Percentiles rank a stretch among this genome's conserved stretches.
These are phyloP conservation scores for Drosophila neonasuta DNA, from an alignment of 2,888 invertebrate species.

Conservation along the genomic window DNA sequence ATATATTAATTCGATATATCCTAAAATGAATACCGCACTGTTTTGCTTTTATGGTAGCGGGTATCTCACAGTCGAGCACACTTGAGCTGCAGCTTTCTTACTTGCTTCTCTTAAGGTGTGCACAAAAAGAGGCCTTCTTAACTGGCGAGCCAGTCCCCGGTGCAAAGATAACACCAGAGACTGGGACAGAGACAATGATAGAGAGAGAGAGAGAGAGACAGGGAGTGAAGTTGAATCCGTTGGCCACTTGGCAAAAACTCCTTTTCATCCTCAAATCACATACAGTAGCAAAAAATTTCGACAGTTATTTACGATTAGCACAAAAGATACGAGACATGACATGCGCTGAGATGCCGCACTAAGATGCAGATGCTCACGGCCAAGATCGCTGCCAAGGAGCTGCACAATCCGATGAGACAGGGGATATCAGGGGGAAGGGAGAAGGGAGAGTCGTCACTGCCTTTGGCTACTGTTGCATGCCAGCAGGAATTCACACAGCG, in stretches of 20 bases:
- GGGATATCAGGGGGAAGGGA: not conserved
- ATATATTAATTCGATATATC: too few species aligned
- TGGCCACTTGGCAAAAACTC: slow-evolving; percentile 62
- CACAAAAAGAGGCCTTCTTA: slow-evolving; percentile 69
- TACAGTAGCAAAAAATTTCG: slow-evolving; percentile 78
- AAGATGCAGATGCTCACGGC: slow-evolving; percentile 50
- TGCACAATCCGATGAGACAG: not conserved
- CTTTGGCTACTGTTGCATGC: slow-evolving; percentile 62
- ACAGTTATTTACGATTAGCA: slow-evolving; percentile 77
- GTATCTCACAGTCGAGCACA: not conserved
- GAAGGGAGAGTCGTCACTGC: not conserved
- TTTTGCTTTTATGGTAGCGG: not conserved
- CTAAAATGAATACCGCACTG: too few species aligned
- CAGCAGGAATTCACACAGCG: slow-evolving; percentile 41
- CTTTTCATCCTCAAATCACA: slow-evolving; percentile 73
- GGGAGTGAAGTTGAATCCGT: slow-evolving; percentile 32
- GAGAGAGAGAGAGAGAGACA: slow-evolving; percentile 8
- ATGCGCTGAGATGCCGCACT: slow-evolving; percentile 67
- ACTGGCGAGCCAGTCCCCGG: slow-evolving; percentile 49
- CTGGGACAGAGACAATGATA: slow-evolving; percentile 15
- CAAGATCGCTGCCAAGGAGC: slow-evolving; percentile 7
- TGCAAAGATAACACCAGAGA: slow-evolving; percentile 43
- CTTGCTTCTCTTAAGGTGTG: slow-evolving; percentile 65
- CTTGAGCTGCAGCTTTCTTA: slow-evolving; percentile 5
- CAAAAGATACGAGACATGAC: slow-evolving; percentile 77